Base-by-base conservation (phyloP, 2,113 vertebrate species). In the Melanerpes formicivorus region DNA sequence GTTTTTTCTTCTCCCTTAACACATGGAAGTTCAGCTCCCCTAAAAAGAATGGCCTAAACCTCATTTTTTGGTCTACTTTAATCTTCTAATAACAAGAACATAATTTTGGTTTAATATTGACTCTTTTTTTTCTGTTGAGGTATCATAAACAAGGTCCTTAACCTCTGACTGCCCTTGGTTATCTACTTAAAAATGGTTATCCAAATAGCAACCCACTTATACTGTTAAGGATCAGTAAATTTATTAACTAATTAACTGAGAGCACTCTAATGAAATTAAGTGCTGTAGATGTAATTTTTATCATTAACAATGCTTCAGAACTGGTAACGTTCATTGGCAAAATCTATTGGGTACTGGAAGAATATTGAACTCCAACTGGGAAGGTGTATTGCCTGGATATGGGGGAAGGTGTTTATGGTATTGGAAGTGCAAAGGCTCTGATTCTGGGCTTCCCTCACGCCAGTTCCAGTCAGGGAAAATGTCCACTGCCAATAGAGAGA, bases 201-300 rank as follows among this genome's bases (percentile, higher is more conserved):
- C 40, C 78, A 75, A 91, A 85, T 67, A 88, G 40, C 13, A 74
- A 27, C 18, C 58, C 83, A 69, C 80, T 93, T 90, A 71, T 16
- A 67, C 85, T 64, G 26, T 83, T 87, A 88, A 88, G 56, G 65
- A 91, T 83, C 62, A 74, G 37, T 71, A 90, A 3, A 85, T 88
- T 93, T 70, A 74, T 88, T 85, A 80, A 58, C 32, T 87, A 78
- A 94, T 83, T 83, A 84, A 74, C 48, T 71, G 80, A 56, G 82
- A 89, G 32, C 30, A 50, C 54, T 89, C 69, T 34, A 13, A 71
- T 89, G 84, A 65, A 52, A 52, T 48, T 13, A 84, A 80, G 69
- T 80, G 27, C 67, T 82, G 18, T 64, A 42, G 54, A 56, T 80
- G 9, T 59, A 30, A 79, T 58, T 80, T 90, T 80, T 83, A 26